Percentiles rank a stretch among this genome's conserved stretches.
Evolutionary conservation across 53 echinoderm and acorn worm genomes (phyloP).

Genomic region (Temnopleurus reevesii): DNA sequence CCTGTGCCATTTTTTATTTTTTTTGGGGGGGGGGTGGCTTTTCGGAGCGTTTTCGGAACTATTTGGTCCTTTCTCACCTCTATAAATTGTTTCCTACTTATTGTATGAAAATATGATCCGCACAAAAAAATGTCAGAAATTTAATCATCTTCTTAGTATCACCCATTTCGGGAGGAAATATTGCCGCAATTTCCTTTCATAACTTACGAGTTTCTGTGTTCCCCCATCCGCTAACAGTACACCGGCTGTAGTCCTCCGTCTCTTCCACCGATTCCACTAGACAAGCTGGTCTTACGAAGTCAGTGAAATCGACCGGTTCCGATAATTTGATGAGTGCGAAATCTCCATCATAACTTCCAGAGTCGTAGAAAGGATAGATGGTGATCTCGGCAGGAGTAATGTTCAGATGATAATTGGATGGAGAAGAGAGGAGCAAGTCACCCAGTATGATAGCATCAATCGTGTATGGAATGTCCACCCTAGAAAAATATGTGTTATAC

Average conservation of each 20-base stretch:
- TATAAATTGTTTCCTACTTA: too few relatives aligned
- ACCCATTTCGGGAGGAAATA: too few relatives aligned
- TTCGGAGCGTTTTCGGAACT: too few relatives aligned
- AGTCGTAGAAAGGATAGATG: neutral
- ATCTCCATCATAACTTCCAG: constrained; percentile 18
- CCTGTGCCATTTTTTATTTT: too few relatives aligned
- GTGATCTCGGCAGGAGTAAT: neutral
- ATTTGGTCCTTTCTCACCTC: too few relatives aligned
- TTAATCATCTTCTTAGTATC: too few relatives aligned
- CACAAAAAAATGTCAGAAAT: too few relatives aligned
- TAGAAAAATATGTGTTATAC: too few relatives aligned
- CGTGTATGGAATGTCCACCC: too few relatives aligned
- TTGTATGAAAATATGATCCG: too few relatives aligned
- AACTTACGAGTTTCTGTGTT: neutral
- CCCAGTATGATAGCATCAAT: neutral
- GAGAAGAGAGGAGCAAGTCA: neutral
- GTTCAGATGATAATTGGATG: neutral
- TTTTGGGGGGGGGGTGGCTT: too few relatives aligned
- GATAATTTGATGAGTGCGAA: constrained; percentile 70
- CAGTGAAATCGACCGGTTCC: constrained; percentile 56
- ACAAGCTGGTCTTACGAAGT: constrained; percentile 74
- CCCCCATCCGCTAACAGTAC: constrained; percentile 83
- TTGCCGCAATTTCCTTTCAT: too few relatives aligned
- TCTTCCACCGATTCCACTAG: constrained; percentile 42
- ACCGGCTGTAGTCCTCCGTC: constrained; percentile 49